These are phyloP conservation scores for Clavelina lepadiformis DNA, from an alignment of 23 tunicate species.

Conservation along the genomic window DNA sequence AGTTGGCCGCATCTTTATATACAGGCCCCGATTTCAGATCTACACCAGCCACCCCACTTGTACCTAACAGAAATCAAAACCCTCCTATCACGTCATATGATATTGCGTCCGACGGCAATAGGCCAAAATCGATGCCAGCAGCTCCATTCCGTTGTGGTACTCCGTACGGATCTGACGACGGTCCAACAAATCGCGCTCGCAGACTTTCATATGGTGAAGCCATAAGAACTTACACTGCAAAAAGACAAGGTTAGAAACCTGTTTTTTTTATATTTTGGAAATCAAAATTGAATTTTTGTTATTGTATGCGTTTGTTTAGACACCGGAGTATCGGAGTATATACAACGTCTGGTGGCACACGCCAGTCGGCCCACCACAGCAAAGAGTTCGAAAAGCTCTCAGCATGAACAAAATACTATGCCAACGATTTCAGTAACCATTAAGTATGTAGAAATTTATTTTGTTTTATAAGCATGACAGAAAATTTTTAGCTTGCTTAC, in stretches of 20 bases:
- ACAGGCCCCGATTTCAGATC: conserved; percentile 1
- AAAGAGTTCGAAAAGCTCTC: too few species aligned
- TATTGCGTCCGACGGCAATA: background rate
- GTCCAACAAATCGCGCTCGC: conserved; percentile 10
- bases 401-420: too few species aligned
- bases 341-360: conserved; percentile 53
- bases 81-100: background rate
- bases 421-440: too few species aligned
- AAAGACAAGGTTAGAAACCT: conserved; percentile 28
- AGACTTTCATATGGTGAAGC: conserved; percentile 75
- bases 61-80: background rate
- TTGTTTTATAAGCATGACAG: too few species aligned
- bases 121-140: conserved; percentile 24
- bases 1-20: background rate
- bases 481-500: too few species aligned
- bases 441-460: too few species aligned
- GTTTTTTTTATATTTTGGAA: background rate
- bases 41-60: conserved; percentile 12
- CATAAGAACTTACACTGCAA: conserved; percentile 53
- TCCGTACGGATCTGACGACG: conserved; percentile 14
- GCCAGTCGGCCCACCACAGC: conserved; percentile 46
- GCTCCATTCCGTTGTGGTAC: conserved; percentile 87
- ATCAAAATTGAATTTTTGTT: background rate
- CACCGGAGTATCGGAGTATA: conserved; percentile 67
- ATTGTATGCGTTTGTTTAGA: conserved; percentile 4